Conservation (phyloP, 2,888 invertebrate species). For the Drosophila subquinaria region DNA sequence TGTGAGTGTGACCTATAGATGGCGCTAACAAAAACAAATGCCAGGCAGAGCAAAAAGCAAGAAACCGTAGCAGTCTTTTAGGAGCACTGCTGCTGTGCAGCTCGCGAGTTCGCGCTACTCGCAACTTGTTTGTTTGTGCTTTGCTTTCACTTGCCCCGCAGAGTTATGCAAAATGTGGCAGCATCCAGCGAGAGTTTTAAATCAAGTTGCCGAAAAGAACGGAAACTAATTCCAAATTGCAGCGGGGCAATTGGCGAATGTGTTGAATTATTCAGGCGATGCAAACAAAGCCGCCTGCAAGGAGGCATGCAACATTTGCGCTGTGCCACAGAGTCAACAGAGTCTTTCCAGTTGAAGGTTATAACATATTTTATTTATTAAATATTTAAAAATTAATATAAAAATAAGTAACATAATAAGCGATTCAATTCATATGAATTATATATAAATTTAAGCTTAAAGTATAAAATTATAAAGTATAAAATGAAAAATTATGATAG, state of each 20-base stretch:
- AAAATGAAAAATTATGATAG: too few species aligned
- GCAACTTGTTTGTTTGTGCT: conserved; percentile 3
- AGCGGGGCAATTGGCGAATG: neutral
- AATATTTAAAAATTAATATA: too few species aligned
- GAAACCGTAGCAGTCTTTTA: conserved; percentile 75
- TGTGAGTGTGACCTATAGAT: conserved; percentile 45
- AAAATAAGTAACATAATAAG: too few species aligned
- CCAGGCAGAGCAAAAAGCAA: conserved; percentile 22
- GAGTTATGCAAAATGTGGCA: conserved; percentile 43
- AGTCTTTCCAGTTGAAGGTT: conserved; percentile 71
- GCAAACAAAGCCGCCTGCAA: conserved; percentile 41
- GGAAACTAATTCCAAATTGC: neutral
- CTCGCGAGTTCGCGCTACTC: conserved; percentile 55
- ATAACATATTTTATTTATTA: too few species aligned
- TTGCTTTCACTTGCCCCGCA: neutral
- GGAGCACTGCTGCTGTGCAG: conserved; percentile 74
- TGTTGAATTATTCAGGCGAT: conserved; percentile 23
- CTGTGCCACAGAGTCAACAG: conserved; percentile 65
- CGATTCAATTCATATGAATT: too few species aligned
- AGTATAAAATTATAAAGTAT: too few species aligned
- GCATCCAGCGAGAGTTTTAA: conserved; percentile 6
- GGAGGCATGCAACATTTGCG: conserved; percentile 46
- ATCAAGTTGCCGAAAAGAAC: neutral
- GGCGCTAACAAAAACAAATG: conserved; percentile 65
- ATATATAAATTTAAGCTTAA: too few species aligned